Percentiles rank a stretch among this genome's conserved stretches.
phyloP scores from a whole-genome alignment of 1,140 invertebrate genomes.

The Condylostylus longicornis region DNA sequence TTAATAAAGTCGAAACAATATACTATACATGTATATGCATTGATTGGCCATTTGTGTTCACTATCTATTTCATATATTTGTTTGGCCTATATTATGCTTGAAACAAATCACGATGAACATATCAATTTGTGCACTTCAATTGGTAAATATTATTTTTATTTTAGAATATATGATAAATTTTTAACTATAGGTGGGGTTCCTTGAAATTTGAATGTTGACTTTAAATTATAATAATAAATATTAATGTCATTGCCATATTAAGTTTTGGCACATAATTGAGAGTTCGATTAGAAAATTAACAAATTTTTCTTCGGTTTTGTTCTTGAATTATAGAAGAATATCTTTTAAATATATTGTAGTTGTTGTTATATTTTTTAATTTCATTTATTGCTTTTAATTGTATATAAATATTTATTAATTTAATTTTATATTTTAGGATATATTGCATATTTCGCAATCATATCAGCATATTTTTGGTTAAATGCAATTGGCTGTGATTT shows the following conservation, averaged over 20 bases:
- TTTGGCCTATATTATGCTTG: constrained; percentile 36
- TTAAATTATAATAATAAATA: too few relatives aligned
- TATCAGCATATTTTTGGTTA: constrained; percentile 62
- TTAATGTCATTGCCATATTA: too few relatives aligned
- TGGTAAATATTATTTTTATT: not conserved
- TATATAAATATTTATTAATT: too few relatives aligned
- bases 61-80: constrained; percentile 43
- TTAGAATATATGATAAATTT: not conserved
- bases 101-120: not conserved
- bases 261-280: too few relatives aligned
- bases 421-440: constrained; percentile 35
- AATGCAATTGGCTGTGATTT: constrained; percentile 60
- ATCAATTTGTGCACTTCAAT: constrained; percentile 2
- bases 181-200: too few relatives aligned
- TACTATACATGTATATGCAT: constrained; percentile 53
- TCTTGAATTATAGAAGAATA: too few relatives aligned
- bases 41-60: constrained; percentile 52
- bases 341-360: too few relatives aligned
- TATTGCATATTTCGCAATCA: constrained; percentile 52
- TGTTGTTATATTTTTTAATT: not conserved
- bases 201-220: too few relatives aligned
- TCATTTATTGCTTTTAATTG: not conserved
- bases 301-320: too few relatives aligned
- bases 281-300: too few relatives aligned
- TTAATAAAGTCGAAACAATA: constrained; percentile 46